Conservation (phyloP, 1,140 invertebrate species). For the Euglossa dilemma region DNA sequence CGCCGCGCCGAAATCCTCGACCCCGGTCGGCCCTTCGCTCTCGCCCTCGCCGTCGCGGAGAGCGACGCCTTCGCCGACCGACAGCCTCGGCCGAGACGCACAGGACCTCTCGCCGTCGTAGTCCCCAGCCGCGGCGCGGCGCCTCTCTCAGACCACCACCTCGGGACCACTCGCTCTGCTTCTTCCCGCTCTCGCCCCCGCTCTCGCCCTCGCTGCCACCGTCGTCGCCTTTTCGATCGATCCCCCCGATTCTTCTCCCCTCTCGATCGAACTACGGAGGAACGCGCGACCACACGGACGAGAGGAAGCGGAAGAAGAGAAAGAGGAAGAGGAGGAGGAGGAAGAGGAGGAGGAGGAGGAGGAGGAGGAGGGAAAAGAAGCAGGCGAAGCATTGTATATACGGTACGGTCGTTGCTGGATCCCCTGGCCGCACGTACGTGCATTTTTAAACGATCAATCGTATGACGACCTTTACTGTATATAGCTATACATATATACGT, state of each 20-base stretch:
- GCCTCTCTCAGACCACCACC: not conserved
- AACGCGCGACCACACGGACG: too few relatives aligned
- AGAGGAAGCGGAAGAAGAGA: not conserved
- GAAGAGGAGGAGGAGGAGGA: not conserved
- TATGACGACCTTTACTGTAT: constrained; percentile 56
- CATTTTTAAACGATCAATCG: constrained; percentile 49
- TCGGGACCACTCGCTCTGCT: constrained; percentile 19
- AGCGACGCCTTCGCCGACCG: constrained; percentile 79
- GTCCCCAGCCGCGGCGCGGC: constrained; percentile 59
- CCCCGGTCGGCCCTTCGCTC: constrained; percentile 71
- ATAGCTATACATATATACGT: constrained; percentile 58
- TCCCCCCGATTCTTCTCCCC: too few relatives aligned
- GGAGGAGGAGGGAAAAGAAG: not conserved
- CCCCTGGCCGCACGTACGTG: constrained; percentile 44
- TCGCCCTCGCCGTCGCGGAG: constrained; percentile 78
- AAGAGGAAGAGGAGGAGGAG: not conserved
- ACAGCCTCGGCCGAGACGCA: constrained; percentile 78
- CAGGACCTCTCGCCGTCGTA: constrained; percentile 81
- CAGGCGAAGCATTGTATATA: constrained; percentile 32
- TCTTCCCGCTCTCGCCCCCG: not conserved
- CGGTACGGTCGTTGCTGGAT: constrained; percentile 38
- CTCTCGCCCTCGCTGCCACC: not conserved
- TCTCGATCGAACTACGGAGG: too few relatives aligned
- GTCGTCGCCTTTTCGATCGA: too few relatives aligned
- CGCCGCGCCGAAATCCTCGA: constrained; percentile 71